phyloP scores from a whole-genome alignment of 2,113 vertebrate species.

The Myotis brandtii region DNA sequence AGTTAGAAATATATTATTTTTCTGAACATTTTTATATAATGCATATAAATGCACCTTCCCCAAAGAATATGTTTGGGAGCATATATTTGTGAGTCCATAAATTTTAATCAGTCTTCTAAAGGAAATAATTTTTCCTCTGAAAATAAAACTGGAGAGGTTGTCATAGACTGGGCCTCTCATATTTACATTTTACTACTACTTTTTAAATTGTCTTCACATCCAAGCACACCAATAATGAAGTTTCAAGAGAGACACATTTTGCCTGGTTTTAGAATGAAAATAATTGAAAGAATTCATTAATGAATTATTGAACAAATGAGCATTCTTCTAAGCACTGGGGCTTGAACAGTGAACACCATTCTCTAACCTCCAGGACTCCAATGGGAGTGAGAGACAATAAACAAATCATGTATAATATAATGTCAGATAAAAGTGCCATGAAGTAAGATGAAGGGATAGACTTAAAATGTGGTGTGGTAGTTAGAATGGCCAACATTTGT shows the following conservation, averaged over 20 bases:
- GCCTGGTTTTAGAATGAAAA: conserved; percentile 36
- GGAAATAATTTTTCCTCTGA: neutral
- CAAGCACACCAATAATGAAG: neutral
- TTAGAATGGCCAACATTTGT: neutral
- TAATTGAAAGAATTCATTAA: neutral
- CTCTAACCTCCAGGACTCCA: neutral
- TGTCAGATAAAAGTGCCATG: neutral
- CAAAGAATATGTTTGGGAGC: neutral
- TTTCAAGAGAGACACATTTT: conserved; percentile 32
- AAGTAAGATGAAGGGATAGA: neutral
- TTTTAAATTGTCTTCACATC: conserved; percentile 43
- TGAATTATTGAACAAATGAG: neutral
- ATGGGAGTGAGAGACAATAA: neutral
- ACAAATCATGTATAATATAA: neutral
- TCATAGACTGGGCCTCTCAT: neutral
- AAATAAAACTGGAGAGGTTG: neutral
- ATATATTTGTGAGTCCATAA: neutral
- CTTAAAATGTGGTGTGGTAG: neutral
- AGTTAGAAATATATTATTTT: conserved; percentile 19
- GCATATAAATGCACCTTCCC: neutral
- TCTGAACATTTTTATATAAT: neutral
- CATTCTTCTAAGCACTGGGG: neutral
- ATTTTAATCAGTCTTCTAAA: conserved; percentile 14
- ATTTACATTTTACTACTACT: conserved; percentile 3
- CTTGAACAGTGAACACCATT: neutral